Evolutionary conservation across 2,888 invertebrate genomes (phyloP), one percentile per base, ranked within the genome.

Genomic region (Phaedon cochleariae): DNA sequence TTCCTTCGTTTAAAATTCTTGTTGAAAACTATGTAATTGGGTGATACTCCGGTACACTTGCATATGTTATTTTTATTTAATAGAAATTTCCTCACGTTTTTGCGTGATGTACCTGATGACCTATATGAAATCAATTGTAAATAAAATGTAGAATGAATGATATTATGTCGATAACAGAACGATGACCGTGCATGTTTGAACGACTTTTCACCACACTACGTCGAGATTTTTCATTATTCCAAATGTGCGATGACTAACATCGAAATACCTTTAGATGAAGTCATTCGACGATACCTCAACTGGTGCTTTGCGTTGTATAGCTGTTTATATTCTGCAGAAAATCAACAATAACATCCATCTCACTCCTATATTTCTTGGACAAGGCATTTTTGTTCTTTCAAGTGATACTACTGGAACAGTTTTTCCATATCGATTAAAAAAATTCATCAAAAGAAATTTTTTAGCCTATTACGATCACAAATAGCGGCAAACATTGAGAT

Each of bases 41-140:
- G 54, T 22, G 48, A 46, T 52, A 41, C 61, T 61, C 21, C 15
- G 54, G 18, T 62, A 57, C 51, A 29, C 46, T 55, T 62, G 31
- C 49, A 62, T 46, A 55, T 58, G 57, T 51, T 51, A 45, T 37
- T 48, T 49, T 55, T 37, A 12, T 52, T 37, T 63, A 41, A 41
- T 57, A 48, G 45, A 37, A 62, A 59, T 62, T 21, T 29, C 21
- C 53, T 53, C 65, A 65, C 60, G 65, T 59, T 62, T 41, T 58
- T n/a, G 57, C 59, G 58, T 65, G 65, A 48, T 55, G 31, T 20
- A 62, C 65, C 57, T 54, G 62, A 18, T 12, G 45, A 57, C 57
- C 57, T 22, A 45, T 26, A 45, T 57, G 21, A 57, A 65, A 59
- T 26, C 37, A 29, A 62, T 51, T 61, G 45, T 65, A 65, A 65